phyloP scores from a whole-genome alignment of 2,797 vertebrate genomes.

The Phyllotis vaccarum region DNA sequence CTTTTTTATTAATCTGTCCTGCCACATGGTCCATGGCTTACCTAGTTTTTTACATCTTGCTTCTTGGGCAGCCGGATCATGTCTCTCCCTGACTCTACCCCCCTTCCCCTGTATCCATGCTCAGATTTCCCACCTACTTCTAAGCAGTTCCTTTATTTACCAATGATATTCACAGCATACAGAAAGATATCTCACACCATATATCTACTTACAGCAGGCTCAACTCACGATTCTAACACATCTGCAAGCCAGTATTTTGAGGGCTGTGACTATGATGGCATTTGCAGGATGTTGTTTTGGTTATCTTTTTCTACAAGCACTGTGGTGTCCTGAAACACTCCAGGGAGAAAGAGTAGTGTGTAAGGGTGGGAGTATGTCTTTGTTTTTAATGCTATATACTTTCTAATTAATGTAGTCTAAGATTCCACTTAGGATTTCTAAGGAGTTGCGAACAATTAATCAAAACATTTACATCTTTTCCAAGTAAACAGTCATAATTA shows the following conservation, averaged over 20 bases:
- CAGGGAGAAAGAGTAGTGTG: not conserved
- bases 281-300: slow-evolving; percentile 38
- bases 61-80: no score
- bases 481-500: slow-evolving; percentile 21
- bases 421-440: slow-evolving; percentile 24
- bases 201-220: slow-evolving; percentile 20
- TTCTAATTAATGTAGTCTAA: slow-evolving; percentile 39
- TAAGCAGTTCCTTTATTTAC: no score
- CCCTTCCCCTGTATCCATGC: no score
- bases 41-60: no score
- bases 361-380: not conserved
- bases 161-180: no score
- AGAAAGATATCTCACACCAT: not conserved
- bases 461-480: slow-evolving; percentile 57
- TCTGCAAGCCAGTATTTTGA: slow-evolving; percentile 49
- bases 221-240: slow-evolving; percentile 11
- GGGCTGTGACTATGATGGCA: not conserved
- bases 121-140: no score
- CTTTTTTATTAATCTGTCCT: no score
- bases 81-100: no score
- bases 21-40: no score
- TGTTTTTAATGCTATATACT: slow-evolving; percentile 37
- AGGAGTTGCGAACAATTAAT: not conserved
- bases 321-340: not conserved
- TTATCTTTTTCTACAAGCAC: not conserved